phyloP scores from a whole-genome alignment of 2,797 vertebrate genomes.

The Halcyon leucocephala region DNA sequence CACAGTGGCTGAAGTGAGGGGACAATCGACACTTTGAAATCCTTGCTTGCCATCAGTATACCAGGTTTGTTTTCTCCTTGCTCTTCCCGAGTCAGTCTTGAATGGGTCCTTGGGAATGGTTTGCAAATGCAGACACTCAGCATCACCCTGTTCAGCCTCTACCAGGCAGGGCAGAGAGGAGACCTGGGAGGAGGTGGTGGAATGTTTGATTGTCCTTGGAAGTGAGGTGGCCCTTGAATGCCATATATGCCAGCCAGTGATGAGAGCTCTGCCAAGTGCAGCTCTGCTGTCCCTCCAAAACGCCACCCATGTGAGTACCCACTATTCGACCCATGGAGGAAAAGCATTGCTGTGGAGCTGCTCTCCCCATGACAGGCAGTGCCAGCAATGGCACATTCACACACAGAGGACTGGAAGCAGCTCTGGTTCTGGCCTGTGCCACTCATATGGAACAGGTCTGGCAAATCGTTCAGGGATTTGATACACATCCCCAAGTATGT shows the following conservation, averaged over 20 bases:
- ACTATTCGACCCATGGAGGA: neutral
- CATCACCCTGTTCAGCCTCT: fast-evolving
- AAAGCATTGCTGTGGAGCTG: neutral
- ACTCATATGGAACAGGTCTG: neutral
- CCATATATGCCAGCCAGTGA: neutral
- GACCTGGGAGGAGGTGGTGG: neutral
- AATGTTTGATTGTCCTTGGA: neutral
- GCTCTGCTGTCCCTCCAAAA: neutral
- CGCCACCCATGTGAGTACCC: neutral
- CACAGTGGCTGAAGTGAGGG: neutral
- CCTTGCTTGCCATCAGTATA: neutral
- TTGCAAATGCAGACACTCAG: neutral
- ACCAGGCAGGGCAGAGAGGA: neutral
- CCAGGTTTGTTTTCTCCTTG: neutral
- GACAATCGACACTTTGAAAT: fast-evolving
- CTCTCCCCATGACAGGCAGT: fast-evolving
- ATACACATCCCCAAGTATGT: too few species aligned
- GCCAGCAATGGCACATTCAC: neutral
- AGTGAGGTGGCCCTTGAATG: neutral
- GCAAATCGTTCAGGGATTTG: neutral
- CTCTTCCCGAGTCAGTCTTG: neutral
- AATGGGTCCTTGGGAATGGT: neutral
- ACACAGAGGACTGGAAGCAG: neutral
- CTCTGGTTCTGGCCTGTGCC: neutral
- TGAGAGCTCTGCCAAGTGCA: neutral